phyloP scores from a whole-genome alignment of 2,797 vertebrate genomes.

The Catharus ustulatus region DNA sequence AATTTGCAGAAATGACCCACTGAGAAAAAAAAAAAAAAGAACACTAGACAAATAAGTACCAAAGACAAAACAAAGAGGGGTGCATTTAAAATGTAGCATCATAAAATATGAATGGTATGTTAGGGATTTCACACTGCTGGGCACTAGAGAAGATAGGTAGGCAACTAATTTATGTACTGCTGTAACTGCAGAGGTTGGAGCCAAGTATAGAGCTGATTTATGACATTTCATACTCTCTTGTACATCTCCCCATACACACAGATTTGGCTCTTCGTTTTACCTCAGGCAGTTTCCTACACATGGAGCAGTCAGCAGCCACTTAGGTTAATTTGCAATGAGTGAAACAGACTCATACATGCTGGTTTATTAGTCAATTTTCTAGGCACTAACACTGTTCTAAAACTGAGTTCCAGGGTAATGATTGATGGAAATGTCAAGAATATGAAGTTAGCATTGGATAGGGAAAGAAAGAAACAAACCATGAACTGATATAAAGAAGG shows the following conservation, averaged over 20 bases:
- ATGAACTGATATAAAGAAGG: background rate
- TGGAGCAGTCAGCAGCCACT: conserved; percentile 1
- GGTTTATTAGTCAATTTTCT: conserved; percentile 4
- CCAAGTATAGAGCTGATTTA: background rate
- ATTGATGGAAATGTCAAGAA: conserved; percentile 33
- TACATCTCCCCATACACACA: background rate
- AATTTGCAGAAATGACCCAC: background rate
- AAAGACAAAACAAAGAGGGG: conserved; percentile 1
- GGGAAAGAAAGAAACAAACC: background rate
- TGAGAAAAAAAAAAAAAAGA: conserved; percentile 27
- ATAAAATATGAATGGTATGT: background rate
- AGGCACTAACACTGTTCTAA: background rate
- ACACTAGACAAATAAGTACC: background rate
- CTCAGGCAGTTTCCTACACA: background rate
- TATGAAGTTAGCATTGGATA: background rate
- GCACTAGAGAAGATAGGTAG: background rate
- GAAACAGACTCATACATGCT: background rate
- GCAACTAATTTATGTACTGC: background rate
- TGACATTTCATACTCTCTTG: background rate
- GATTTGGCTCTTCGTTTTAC: conserved; percentile 20
- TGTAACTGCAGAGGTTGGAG: background rate
- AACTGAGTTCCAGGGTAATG: background rate
- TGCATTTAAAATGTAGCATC: background rate
- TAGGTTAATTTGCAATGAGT: conserved; percentile 43
- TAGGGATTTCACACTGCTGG: background rate